Evolutionary conservation across 2,888 invertebrate genomes (phyloP), one percentile per base, ranked within the genome.

Genomic region (Tachina fera): DNA sequence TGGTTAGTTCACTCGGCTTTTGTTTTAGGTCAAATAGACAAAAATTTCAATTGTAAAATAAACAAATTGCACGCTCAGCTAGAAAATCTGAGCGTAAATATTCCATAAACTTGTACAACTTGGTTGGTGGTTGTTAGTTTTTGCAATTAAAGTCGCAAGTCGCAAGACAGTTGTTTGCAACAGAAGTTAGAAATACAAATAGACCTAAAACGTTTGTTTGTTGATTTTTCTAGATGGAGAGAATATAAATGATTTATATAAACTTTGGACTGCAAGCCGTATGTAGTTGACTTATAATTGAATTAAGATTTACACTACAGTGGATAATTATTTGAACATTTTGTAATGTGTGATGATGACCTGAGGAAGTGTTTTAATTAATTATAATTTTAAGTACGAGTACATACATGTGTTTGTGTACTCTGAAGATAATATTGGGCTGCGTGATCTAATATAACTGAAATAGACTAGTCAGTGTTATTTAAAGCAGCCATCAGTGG

Each of bases 11-110:
- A 19, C 71, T 58, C 53, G 56, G 39, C 79, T 72, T 80, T 80
- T 80, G 72, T 80, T 80, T 80, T 65, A 80, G 67, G 56, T 58
- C 41, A 80, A 72, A 80, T 72, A 80, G 53, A 80, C 22, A 41
- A 72, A 65, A 65, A 41, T 43, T 65, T 72, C 79, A 72, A 80
- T 72, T 65, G 72, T 31, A 49, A 72, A 72, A 71, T 19, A 80
- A 72, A 80, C 58, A 72, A 39, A 43, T n/a, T 14, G 39, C 39
- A 58, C 56, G 11, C 41, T 31, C 6, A 58, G 45, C 58, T 60
- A 41, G 31, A 31, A 31, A 60, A 71, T 79, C 56, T 79, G 14
- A 53, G 63, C 16, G 9, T 60, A 22, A 68, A 45, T 16, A 58
- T 19, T n/a, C 13, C 11, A 51, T 53, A 51, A 6, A 16, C 53